phyloP scores from a whole-genome alignment of 1,140 invertebrate genomes.

The Drosophila eugracilis region DNA sequence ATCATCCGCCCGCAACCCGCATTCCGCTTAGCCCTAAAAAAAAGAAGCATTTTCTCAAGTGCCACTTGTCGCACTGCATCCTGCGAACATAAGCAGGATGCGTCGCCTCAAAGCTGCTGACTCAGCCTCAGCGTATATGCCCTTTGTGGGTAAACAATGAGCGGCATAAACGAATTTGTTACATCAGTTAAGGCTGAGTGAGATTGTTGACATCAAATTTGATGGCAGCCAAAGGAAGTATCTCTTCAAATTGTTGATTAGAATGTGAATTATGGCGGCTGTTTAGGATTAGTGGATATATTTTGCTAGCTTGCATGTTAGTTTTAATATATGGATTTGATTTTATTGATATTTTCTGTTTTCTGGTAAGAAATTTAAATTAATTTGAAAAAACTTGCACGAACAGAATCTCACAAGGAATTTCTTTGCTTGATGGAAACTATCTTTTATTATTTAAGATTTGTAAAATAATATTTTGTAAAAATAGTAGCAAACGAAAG shows the following conservation, averaged over 20 bases:
- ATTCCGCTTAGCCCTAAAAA: too few species aligned
- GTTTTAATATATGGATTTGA: not conserved
- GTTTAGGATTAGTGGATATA: not conserved
- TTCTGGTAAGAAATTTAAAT: not conserved
- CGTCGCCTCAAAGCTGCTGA: constrained; percentile 36
- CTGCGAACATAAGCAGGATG: constrained; percentile 53
- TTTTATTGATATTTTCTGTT: not conserved
- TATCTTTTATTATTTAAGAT: too few species aligned
- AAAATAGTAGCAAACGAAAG: too few species aligned
- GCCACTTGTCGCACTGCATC: constrained; percentile 45
- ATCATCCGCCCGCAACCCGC: not conserved
- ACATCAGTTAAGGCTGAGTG: constrained; percentile 45
- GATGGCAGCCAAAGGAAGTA: constrained; percentile 10
- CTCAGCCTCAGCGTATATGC: constrained; percentile 35
- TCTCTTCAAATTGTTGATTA: constrained; percentile 29
- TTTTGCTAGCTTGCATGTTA: not conserved
- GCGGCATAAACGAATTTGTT: constrained; percentile 52
- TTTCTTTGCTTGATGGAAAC: too few species aligned
- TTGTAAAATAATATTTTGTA: too few species aligned
- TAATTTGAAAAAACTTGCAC: too few species aligned
- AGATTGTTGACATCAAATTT: constrained; percentile 50
- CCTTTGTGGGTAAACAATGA: constrained; percentile 45
- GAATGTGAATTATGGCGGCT: constrained; percentile 5
- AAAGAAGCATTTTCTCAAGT: constrained; percentile 54
- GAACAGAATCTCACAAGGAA: too few species aligned